Conservation (phyloP, 2,113 vertebrate species). For the Cynopterus brachyotis region DNA sequence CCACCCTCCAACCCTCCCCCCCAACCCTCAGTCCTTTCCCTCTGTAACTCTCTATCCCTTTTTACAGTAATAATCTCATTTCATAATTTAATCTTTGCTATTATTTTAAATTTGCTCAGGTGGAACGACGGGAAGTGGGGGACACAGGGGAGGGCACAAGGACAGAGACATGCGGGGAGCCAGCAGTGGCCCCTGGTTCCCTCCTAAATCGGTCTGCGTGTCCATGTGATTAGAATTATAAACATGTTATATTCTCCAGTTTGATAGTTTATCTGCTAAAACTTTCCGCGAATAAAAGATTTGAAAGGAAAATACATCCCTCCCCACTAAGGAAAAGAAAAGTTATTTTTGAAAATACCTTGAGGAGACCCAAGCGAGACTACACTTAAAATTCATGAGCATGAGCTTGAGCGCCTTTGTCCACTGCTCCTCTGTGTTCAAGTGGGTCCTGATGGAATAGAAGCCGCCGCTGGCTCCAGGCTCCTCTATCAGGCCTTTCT, state of each 20-base stretch:
- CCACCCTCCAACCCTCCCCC: no score
- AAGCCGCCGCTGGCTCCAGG: conserved; percentile 88
- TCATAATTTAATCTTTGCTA: background rate
- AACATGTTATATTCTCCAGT: background rate
- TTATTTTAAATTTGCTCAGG: background rate
- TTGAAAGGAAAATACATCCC: background rate
- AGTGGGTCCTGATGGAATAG: conserved; percentile 94
- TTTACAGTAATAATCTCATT: background rate
- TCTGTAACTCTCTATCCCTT: background rate
- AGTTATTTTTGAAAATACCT: conserved; percentile 89
- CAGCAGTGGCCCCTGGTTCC: background rate
- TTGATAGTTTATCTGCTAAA: background rate
- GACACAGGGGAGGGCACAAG: background rate
- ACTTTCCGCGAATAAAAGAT: conserved; percentile 16
- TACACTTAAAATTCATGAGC: conserved; percentile 95
- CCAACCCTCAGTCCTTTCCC: background rate
- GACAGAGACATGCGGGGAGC: rapidly evolving
- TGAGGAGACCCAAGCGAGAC: conserved; percentile 93
- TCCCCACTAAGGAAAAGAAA: rapidly evolving
- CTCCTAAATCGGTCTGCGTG: background rate
- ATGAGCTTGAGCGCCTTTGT: conserved; percentile 95
- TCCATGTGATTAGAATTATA: background rate
- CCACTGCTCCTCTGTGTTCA: conserved; percentile 96
- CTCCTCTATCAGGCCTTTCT: conserved; percentile 94
- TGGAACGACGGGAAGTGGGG: background rate